phyloP scores from a whole-genome alignment of 2,797 vertebrate species.

The Ataeniobius toweri region DNA sequence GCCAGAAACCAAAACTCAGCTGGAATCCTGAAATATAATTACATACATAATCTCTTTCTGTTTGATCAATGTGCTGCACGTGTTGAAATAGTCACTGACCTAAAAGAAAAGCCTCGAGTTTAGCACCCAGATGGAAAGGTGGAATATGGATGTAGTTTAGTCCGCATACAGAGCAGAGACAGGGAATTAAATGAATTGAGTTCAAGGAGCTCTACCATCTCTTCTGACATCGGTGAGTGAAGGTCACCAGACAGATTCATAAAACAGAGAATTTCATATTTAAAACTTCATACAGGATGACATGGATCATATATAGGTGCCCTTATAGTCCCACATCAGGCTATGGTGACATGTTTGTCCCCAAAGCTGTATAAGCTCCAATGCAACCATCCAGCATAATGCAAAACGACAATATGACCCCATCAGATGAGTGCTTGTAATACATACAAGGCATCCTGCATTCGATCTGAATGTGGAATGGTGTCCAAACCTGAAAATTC shows the following conservation, averaged over 20 bases:
- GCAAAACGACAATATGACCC: not conserved
- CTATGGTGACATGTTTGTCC: not conserved
- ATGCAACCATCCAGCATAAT: not conserved
- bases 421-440: not conserved
- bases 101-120: not conserved
- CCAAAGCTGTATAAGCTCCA: not conserved
- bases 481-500: not conserved
- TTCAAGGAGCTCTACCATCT: too few relatives aligned
- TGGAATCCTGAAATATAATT: not conserved
- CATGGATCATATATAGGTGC: not conserved
- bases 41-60: not conserved
- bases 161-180: not conserved
- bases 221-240: too few relatives aligned
- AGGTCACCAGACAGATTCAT: too few relatives aligned
- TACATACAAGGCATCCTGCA: too few relatives aligned
- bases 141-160: not conserved
- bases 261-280: not conserved
- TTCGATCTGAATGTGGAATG: not conserved
- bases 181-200: too few relatives aligned
- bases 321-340: not conserved
- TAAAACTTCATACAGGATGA: not conserved
- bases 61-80: not conserved
- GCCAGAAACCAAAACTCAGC: not conserved
- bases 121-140: not conserved
- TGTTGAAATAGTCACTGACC: not conserved